Conservation (phyloP, 2,797 vertebrate species). For the Enteromius mattozi region DNA sequence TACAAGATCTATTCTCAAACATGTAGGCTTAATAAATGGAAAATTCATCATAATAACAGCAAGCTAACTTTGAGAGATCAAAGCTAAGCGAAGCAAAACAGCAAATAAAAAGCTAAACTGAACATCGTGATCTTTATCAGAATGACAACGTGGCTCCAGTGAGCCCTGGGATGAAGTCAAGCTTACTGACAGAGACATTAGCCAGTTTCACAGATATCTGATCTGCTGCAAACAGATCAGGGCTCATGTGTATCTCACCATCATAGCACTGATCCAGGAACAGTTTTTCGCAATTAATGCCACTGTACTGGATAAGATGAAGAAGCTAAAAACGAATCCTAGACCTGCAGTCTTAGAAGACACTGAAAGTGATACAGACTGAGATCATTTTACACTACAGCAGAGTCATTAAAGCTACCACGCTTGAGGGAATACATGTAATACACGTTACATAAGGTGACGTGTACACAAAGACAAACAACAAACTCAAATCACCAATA, state of each 20-base stretch:
- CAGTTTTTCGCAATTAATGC: background rate
- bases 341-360: conserved; percentile 24
- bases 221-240: conserved; percentile 62
- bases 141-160: conserved; percentile 53
- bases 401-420: conserved; percentile 3
- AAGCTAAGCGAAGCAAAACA: background rate
- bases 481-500: conserved; percentile 6
- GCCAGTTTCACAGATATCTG: conserved; percentile 59
- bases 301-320: background rate
- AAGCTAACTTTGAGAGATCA: background rate
- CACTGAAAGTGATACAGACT: conserved; percentile 36
- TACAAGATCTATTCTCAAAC: background rate
- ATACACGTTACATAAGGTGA: conserved; percentile 17
- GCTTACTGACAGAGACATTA: conserved; percentile 71
- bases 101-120: background rate
- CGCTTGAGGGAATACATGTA: conserved; percentile 27
- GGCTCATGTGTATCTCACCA: conserved; percentile 1
- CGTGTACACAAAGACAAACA: conserved; percentile 14
- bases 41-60: background rate
- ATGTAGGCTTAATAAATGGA: background rate
- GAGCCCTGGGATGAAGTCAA: conserved; percentile 54
- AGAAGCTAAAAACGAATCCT: background rate
- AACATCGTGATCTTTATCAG: background rate
- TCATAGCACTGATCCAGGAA: conserved; percentile 22
- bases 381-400: conserved; percentile 41